Evolutionary conservation across 2,888 invertebrate genomes (phyloP).

Genomic region (Biston betularia): DNA sequence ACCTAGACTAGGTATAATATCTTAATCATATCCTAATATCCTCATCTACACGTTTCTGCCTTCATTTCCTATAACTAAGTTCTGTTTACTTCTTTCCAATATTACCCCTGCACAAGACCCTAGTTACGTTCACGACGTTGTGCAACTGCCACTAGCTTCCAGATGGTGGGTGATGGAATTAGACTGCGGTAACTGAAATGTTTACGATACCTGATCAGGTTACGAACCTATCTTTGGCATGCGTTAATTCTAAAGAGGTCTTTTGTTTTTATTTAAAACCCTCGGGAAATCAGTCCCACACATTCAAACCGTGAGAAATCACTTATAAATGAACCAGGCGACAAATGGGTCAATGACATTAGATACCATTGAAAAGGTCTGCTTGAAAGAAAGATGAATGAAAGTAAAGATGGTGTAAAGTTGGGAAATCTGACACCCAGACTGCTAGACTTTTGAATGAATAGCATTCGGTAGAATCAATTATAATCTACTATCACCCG

Average conservation of each 20-base stretch:
- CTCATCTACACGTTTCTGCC: not conserved
- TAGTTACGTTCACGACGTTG: constrained; percentile 41
- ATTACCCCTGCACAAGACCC: constrained; percentile 10
- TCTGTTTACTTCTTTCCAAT: not conserved
- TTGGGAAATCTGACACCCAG: not conserved
- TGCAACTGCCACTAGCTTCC: constrained; percentile 50
- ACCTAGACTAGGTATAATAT: not conserved
- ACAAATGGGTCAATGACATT: constrained; percentile 13
- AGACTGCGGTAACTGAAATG: constrained; percentile 52
- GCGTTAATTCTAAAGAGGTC: not conserved
- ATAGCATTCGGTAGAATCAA: not conserved
- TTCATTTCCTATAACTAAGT: no score
- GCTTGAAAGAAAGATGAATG: not conserved
- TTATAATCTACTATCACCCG: not conserved
- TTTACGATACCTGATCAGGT: constrained; percentile 54
- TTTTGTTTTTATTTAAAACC: not conserved
- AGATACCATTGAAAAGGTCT: constrained; percentile 6
- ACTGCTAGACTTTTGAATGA: not conserved
- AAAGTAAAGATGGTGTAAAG: constrained; percentile 1
- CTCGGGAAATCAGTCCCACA: not conserved
- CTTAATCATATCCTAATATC: not conserved
- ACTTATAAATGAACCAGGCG: no score
- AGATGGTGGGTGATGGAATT: constrained; percentile 56
- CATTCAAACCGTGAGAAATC: not conserved
- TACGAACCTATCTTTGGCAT: constrained; percentile 37